These are phyloP conservation scores for Smithornis capensis DNA, from an alignment of 2,113 vertebrate species.

Conservation along the genomic window DNA sequence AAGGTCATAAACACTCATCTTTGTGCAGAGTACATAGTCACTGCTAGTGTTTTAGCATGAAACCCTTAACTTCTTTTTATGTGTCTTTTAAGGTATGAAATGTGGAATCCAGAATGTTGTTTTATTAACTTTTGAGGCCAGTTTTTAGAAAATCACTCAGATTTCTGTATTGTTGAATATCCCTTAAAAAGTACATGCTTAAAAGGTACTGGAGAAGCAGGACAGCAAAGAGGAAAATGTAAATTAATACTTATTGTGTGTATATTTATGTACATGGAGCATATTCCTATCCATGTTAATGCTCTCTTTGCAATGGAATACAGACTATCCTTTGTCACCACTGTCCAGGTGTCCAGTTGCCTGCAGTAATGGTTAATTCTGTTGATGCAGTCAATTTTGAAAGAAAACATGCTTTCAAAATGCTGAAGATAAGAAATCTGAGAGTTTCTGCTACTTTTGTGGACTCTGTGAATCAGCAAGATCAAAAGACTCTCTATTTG, in stretches of 20 bases:
- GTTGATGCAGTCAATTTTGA: not conserved
- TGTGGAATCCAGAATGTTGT: not conserved
- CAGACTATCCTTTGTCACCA: not conserved
- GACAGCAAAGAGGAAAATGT: not conserved
- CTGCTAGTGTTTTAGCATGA: not conserved
- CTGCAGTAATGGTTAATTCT: not conserved
- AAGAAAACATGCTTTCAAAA: not conserved
- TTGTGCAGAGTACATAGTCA: not conserved
- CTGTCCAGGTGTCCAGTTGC: not conserved
- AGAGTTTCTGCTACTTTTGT: not conserved
- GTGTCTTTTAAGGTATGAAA: not conserved
- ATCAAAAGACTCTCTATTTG: not conserved
- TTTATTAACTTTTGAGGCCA: not conserved
- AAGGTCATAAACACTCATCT: slow-evolving; percentile 51
- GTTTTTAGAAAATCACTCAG: not conserved
- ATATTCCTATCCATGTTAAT: not conserved
- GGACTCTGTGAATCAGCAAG: not conserved
- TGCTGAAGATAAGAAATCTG: not conserved
- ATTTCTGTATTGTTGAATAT: not conserved
- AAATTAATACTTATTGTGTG: not conserved
- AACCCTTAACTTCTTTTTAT: not conserved
- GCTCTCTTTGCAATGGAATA: not conserved
- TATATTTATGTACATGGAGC: not conserved
- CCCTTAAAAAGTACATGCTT: not conserved
- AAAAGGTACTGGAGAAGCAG: not conserved